phyloP scores from a whole-genome alignment of 2,113 vertebrate species.

The Lagenorhynchus albirostris region DNA sequence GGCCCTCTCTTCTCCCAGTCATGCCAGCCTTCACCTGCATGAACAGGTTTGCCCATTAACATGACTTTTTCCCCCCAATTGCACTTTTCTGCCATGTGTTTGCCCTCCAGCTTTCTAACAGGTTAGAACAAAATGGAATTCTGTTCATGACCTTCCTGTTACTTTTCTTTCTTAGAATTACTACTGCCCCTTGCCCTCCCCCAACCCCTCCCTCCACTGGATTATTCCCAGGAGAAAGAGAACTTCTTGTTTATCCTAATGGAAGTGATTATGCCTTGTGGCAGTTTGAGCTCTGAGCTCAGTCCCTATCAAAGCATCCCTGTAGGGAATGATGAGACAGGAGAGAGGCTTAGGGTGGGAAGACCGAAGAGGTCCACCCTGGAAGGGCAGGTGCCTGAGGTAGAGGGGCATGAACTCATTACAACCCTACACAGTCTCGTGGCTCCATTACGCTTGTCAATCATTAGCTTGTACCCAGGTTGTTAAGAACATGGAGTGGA shows the following conservation, averaged over 20 bases:
- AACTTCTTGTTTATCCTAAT: not conserved
- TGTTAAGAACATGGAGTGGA: slow-evolving; percentile 64
- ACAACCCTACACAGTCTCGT: slow-evolving; percentile 21
- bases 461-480: slow-evolving; percentile 77
- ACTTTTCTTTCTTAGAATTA: slow-evolving; percentile 49
- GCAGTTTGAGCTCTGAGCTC: not conserved
- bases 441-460: slow-evolving; percentile 76
- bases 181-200: not conserved
- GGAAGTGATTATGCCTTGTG: not conserved
- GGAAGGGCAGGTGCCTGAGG: not conserved
- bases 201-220: not conserved
- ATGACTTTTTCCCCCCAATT: not conserved
- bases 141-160: slow-evolving; percentile 47
- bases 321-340: not conserved
- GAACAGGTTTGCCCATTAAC: slow-evolving; percentile 27
- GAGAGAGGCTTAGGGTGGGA: not conserved
- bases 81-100: not conserved
- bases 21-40: not conserved
- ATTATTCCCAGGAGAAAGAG: not conserved
- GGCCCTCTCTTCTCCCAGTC: not conserved
- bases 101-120: slow-evolving; percentile 25
- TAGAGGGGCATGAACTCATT: slow-evolving; percentile 45
- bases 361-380: accelerated
- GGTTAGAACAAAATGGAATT: slow-evolving; percentile 12
- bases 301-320: not conserved